These are phyloP conservation scores for Speoplatyrhinus poulsoni DNA, from an alignment of 2,113 vertebrate genomes.

Conservation along the genomic window DNA sequence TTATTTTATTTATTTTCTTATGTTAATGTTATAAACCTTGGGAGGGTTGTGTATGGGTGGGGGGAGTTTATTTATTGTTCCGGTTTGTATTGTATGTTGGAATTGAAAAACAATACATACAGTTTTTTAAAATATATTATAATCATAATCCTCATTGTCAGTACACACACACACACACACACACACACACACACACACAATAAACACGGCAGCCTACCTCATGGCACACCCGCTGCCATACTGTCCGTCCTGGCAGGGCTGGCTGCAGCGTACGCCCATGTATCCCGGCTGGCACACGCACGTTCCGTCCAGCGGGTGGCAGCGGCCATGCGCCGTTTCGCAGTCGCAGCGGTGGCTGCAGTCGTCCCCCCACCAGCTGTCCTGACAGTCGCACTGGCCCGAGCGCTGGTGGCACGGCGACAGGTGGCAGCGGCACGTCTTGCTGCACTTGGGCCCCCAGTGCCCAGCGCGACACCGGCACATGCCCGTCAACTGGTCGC, in stretches of 20 bases:
- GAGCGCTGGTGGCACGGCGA: conserved; percentile 81
- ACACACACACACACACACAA: conserved; percentile 9
- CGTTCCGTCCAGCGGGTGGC: conserved; percentile 65
- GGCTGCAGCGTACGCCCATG: conserved; percentile 75
- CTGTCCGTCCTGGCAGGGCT: conserved; percentile 73
- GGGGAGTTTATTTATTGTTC: no score
- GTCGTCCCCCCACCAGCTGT: conserved; percentile 78
- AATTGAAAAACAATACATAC: no score
- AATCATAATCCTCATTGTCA: neutral
- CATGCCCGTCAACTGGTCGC: conserved; percentile 79
- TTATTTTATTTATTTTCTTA: no score
- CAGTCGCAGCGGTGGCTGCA: conserved; percentile 84
- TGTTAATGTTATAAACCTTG: no score
- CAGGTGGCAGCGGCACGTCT: conserved; percentile 78
- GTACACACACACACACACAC: neutral
- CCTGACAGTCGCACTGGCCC: conserved; percentile 81
- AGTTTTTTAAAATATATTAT: no score
- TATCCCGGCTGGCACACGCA: conserved; percentile 85
- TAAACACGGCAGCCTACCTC: conserved; percentile 71
- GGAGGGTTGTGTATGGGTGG: no score
- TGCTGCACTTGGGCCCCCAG: conserved; percentile 85
- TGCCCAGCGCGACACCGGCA: conserved; percentile 81
- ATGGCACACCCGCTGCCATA: conserved; percentile 80
- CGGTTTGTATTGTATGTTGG: no score
- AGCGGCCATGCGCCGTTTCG: conserved; percentile 76